Conservation (phyloP, 1,140 invertebrate species). For the Sinella curviseta region DNA sequence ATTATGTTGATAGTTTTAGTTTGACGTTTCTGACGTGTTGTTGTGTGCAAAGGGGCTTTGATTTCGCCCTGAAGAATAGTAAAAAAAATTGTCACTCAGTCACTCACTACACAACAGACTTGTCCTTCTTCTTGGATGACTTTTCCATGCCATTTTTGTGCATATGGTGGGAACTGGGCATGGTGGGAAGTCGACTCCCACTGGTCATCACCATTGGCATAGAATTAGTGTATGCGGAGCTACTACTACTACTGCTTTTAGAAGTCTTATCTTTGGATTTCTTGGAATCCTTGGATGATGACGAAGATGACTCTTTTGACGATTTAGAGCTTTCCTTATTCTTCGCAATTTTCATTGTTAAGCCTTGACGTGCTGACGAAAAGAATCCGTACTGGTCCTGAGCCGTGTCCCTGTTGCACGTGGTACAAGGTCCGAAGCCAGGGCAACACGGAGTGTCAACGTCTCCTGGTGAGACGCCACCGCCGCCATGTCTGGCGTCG, state of each 20-base stretch:
- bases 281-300: conserved; percentile 8
- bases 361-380: background rate
- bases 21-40: too few relatives aligned
- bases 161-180: background rate
- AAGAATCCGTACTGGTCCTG: background rate
- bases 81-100: too few relatives aligned
- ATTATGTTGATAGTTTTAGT: too few relatives aligned
- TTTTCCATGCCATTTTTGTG: conserved; percentile 5
- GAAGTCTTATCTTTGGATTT: conserved; percentile 32
- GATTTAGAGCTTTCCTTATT: conserved; percentile 16
- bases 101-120: background rate
- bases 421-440: conserved; percentile 30
- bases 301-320: background rate
- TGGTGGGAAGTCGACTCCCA: background rate
- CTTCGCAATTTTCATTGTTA: conserved; percentile 33
- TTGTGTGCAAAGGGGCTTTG: too few relatives aligned
- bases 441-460: conserved; percentile 36
- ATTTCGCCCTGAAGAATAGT: too few relatives aligned
- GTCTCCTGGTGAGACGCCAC: background rate
- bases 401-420: conserved; percentile 15
- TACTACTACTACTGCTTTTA: conserved; percentile 15
- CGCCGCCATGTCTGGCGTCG: background rate
- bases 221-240: background rate
- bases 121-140: background rate
- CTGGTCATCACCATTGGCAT: background rate